Evolutionary conservation across 2,113 vertebrate genomes (phyloP).

Genomic region (Semicossyphus pulcher): DNA sequence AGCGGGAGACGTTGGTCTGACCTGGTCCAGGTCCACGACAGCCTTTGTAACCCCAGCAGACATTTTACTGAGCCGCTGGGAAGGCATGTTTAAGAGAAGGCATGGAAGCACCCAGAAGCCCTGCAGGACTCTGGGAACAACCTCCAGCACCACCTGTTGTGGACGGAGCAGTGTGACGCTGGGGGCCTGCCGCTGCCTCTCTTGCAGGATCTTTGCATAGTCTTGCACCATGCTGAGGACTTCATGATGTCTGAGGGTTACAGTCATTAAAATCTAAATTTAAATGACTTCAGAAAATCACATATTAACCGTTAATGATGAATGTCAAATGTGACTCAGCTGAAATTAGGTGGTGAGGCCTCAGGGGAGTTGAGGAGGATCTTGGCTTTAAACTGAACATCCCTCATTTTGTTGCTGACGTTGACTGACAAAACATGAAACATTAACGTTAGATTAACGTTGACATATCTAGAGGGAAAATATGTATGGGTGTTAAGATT

Average conservation of each 20-base stretch:
- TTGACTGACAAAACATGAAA: conserved; percentile 28
- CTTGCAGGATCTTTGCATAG: not conserved
- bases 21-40: not conserved
- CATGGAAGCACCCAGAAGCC: not conserved
- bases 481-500: too few species aligned
- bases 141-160: not conserved
- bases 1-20: not conserved
- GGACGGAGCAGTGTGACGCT: not conserved
- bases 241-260: conserved; percentile 1
- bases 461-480: too few species aligned
- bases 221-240: not conserved
- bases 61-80: not conserved
- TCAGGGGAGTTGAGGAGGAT: not conserved
- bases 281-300: too few species aligned
- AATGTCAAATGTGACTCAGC: conserved; percentile 22
- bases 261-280: too few species aligned
- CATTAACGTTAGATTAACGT: not conserved
- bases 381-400: not conserved
- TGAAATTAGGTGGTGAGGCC: not conserved
- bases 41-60: conserved; percentile 8
- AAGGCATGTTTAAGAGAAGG: not conserved
- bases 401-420: conserved; percentile 16
- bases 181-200: not conserved
- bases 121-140: conserved; percentile 4
- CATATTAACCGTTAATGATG: too few species aligned